Base-by-base conservation (phyloP, 2,797 vertebrate species). In the Amphiprion clarkii region DNA sequence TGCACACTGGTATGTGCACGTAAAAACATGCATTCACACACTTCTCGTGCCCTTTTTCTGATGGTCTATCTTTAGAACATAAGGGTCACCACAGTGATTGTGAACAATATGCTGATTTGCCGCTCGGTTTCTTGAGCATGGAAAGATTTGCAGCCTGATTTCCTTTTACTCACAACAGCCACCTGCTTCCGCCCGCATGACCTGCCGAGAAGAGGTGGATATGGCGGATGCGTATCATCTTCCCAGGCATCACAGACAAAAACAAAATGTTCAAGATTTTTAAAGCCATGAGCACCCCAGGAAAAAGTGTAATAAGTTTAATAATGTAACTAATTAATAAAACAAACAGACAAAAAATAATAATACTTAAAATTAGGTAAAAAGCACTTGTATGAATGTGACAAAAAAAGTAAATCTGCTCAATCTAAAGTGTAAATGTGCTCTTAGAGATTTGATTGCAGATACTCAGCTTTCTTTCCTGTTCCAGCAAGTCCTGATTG, bases 71-170 rank as follows among this genome's bases (percentile, higher is more conserved):
- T 81, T 73, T 70, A 79, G 58, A 71, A 25, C 42, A 80, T 75
- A 51, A 31, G 77, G 83, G 77, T 74, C 56, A 25, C 31, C 62
- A 27, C n/a, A 27, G 72, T 8, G 78, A 85, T 72, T 77, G 75
- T 49, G 78, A 90, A 88, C 85, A 86, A 84, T 78, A 78, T 76
- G 73, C 60, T 76, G 82, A 90, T 88, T 87, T 82, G 69, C 73
- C 16, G 75, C 65, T 58, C 33, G 2, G 66, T 44, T 84, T 74
- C 75, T 79, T 62, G 76, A 84, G 83, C 77, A 58, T 81, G 75
- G 70, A 84, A 76, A 87, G 87, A 88, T 86, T 69, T 79, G 57
- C 54, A 57, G 58, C 58, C 52, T 29, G 86, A 87, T 90, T 82
- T 72, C 23, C 29, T 73, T 55, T 56, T 19, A 70, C 67, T 56